Evolutionary conservation across 2,888 invertebrate genomes (phyloP), one percentile per base, ranked within the genome.

Genomic region (Lysandra coridon): DNA sequence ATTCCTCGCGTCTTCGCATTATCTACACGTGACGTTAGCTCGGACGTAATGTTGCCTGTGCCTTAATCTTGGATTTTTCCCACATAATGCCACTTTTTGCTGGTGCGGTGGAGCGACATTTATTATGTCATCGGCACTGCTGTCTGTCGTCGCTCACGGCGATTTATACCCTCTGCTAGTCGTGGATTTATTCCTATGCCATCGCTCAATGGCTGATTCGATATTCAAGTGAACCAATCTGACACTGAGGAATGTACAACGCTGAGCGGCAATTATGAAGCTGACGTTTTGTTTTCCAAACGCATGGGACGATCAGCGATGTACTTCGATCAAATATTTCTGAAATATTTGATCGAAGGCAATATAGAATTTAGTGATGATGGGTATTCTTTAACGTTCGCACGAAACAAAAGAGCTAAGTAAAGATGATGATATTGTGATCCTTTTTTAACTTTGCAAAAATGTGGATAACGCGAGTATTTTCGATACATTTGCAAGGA

Each of bases 191-290:
- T 74, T 64, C 74, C 44, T 44, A 44, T 44, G 74, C 74, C 74
- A n/a, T 74, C 74, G 44, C 44, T 74, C 74, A 74, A 74, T 44
- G 40, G 74, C 74, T n/a, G 74, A 74, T 74, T 74, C 74, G 74
- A 75, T 75, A 75, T 75, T 75, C 53, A 75, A 73, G 64, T 64
- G 64, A 64, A 64, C 64, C 10, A 64, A 64, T 64, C 64, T 64
- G 64, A 64, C 64, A 64, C 64, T 64, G 64, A 64, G 64, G 30
- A 30, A 64, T 30, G 64, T 64, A 30, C 64, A 64, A 62, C 62
- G 64, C 64, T 64, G 30, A 33, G 30, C 64, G 23, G 30, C 30
- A 64, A 64, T 33, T 33, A 64, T 64, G 30, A 64, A 30, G 64
- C 64, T 64, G 62, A 23, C 23, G 62, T 62, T 62, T 62, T 30